Evolutionary conservation across 2,113 vertebrate species (phyloP), one percentile per base, ranked within the genome.

Genomic region (Plectropomus leopardus): DNA sequence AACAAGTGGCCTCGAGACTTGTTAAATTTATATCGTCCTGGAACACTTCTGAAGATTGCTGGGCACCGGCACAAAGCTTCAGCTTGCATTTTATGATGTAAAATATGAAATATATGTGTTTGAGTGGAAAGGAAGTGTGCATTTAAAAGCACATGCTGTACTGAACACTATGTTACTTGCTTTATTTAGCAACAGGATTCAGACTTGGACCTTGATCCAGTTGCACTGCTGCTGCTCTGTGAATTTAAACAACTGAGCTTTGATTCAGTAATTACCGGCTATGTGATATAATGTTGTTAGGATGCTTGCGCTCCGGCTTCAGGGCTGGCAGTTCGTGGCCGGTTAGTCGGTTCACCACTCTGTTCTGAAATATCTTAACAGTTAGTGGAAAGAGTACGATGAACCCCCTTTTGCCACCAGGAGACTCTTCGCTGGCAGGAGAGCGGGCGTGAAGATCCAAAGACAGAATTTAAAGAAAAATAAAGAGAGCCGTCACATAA

Each of bases 1-100:
- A 26, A 26, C 28, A 16, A 55, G 55, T 69, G 54, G 63, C 67
- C 23, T 69, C 40, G 45, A 71, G 53, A 75, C 47, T 40, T 58
- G 30, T 60, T 42, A 57, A 81, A 63, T 83, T 73, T 73, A 70
- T 63, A 64, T 78, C 54, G n/a, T 42, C 48, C 48, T 57, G 19
- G 13, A 48, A 24, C 44, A 65, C 44, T 53, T 14, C 26, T n/a
- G 32, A 34, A 51, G 28, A 59, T 47, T 7, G 24, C 36, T 63
- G n/a, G n/a, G 44, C 0, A 5, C 13, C 6, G 34, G 34, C 17
- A 21, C 47, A 47, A 9, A 45, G 51, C 40, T 32, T 19, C 34
- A 24, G 58, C 16, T 36, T 48, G n/a, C 14, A 3, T 51, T 17
- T 67, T 7, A 40, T 19, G 23, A 36, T 28, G 2, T 42, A 23